Percentiles rank a stretch among this genome's conserved stretches.
phyloP scores from a whole-genome alignment of 2,113 vertebrate genomes.

The Morone saxatilis region DNA sequence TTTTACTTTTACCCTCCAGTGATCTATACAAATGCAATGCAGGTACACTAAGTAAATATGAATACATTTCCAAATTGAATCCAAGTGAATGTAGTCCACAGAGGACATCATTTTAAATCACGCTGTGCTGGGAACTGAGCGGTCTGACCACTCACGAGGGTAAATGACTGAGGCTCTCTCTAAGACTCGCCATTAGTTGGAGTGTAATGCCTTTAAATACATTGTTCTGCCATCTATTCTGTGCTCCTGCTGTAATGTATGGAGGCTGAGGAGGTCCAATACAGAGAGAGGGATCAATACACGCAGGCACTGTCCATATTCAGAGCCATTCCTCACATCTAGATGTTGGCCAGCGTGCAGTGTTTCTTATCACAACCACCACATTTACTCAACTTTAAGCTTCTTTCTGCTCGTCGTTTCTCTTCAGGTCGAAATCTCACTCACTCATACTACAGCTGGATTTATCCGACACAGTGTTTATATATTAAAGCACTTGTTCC shows the following conservation, averaged over 20 bases:
- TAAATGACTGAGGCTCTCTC: conserved; percentile 76
- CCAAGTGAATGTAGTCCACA: conserved; percentile 78
- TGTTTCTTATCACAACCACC: not conserved
- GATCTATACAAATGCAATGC: conserved; percentile 86
- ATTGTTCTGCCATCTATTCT: conserved; percentile 79
- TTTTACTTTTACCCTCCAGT: conserved; percentile 76
- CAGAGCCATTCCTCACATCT: conserved; percentile 8
- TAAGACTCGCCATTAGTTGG: conserved; percentile 75
- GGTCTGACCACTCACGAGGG: conserved; percentile 68
- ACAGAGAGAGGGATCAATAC: conserved; percentile 69
- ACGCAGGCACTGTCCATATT: conserved; percentile 30
- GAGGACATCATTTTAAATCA: conserved; percentile 83
- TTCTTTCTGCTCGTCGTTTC: no score
- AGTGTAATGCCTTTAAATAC: conserved; percentile 82
- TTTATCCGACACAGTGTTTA: no score
- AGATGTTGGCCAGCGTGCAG: not conserved
- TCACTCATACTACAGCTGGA: no score
- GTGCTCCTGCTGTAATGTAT: conserved; percentile 73
- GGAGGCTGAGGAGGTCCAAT: conserved; percentile 64
- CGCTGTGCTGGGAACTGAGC: conserved; percentile 79
- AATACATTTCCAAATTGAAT: conserved; percentile 85
- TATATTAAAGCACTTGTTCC: no score
- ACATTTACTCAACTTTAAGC: not conserved
- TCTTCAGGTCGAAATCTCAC: no score
- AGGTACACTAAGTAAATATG: conserved; percentile 87